Evolutionary conservation across 2,797 vertebrate genomes (phyloP).

Genomic region (Arnoldichthys spilopterus): DNA sequence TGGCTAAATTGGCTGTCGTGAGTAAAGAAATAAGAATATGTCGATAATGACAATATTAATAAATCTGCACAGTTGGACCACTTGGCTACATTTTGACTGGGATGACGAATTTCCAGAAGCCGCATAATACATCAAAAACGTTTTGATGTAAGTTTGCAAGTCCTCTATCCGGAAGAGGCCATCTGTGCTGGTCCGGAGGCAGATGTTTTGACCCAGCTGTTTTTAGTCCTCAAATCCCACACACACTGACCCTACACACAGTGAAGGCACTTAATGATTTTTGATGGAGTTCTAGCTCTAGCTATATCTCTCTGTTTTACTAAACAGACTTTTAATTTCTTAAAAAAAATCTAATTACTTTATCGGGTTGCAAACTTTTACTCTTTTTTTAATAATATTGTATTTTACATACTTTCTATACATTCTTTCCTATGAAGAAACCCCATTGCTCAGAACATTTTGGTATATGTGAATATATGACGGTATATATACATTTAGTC

Average conservation of each 20-base stretch:
- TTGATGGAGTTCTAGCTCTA: neutral
- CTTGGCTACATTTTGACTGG: neutral
- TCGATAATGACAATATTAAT: neutral
- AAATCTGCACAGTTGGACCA: constrained; percentile 1
- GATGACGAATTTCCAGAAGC: neutral
- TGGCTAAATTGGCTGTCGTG: no score
- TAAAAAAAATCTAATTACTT: neutral
- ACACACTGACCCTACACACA: neutral
- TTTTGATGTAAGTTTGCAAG: constrained; percentile 13
- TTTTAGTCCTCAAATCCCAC: neutral
- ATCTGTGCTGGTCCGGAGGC: constrained; percentile 32
- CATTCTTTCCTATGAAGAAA: neutral
- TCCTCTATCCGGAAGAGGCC: constrained; percentile 12
- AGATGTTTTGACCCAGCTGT: constrained; percentile 24
- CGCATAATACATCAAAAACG: constrained; percentile 20
- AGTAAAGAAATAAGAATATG: neutral
- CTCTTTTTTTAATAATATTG: neutral
- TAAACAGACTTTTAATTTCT: neutral
- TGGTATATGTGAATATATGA: neutral
- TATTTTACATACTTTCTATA: no score
- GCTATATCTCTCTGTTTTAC: no score
- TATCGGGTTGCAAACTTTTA: neutral
- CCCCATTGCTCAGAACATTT: neutral
- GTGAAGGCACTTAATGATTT: neutral
- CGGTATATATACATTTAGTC: no score